Conservation (phyloP, 2,797 vertebrate species). For the Thamnophis elegans region DNA sequence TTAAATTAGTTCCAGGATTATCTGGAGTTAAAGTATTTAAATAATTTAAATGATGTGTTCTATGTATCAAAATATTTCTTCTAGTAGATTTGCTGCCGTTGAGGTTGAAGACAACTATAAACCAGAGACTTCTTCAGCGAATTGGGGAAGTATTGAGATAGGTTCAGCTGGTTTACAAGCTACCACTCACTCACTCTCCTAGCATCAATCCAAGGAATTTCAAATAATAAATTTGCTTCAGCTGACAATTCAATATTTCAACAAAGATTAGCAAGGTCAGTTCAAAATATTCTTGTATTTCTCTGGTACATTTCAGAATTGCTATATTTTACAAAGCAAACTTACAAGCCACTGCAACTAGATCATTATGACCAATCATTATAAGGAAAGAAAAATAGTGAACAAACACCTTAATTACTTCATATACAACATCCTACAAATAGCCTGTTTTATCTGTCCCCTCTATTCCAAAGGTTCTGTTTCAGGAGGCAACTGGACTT, state of each 20-base stretch:
- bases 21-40: not conserved
- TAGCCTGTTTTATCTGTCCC: not conserved
- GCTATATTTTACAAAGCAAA: not conserved
- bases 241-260: not conserved
- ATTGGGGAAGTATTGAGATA: not conserved
- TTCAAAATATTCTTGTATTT: not conserved
- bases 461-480: not conserved
- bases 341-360: not conserved
- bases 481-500: no score
- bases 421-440: not conserved
- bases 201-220: not conserved
- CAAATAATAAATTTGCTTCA: not conserved
- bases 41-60: not conserved
- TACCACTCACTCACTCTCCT: no score
- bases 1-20: not conserved
- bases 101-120: not conserved
- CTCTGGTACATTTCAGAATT: not conserved
- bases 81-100: not conserved
- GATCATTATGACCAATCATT: not conserved
- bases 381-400: not conserved
- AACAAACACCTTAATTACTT: not conserved
- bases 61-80: not conserved
- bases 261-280: not conserved
- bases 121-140: not conserved
- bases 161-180: not conserved